A percentile compares a stretch with the other conserved stretches of the same genome.
Conservation (phyloP, 92 coral and sea anemone species). For the Phymanthus crucifer region DNA sequence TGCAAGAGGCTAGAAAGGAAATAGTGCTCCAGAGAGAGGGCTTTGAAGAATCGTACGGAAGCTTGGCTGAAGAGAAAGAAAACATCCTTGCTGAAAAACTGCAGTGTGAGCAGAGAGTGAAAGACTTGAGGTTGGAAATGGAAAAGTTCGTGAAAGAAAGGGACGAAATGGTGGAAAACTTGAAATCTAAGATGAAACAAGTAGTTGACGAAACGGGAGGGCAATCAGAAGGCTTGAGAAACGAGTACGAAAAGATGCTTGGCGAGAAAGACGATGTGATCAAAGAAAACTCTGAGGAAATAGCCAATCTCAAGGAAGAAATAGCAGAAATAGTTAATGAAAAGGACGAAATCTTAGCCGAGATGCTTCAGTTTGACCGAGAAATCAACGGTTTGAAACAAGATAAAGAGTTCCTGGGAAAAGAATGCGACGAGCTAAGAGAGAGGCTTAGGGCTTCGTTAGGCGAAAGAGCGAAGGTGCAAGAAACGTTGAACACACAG, state of each 20-base stretch:
- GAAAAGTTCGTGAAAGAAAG: constrained; percentile 62
- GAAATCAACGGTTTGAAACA: constrained; percentile 19
- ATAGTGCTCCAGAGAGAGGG: constrained; percentile 50
- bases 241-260: constrained; percentile 52
- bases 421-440: constrained; percentile 43
- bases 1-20: constrained; percentile 30
- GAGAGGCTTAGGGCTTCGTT: constrained; percentile 32
- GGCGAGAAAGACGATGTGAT: constrained; percentile 40
- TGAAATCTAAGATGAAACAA: constrained; percentile 46
- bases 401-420: constrained; percentile 37
- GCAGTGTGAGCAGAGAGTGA: constrained; percentile 69
- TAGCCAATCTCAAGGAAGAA: constrained; percentile 44
- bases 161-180: constrained; percentile 57
- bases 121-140: constrained; percentile 77
- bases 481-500: constrained; percentile 47
- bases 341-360: constrained; percentile 17
- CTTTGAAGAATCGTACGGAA: constrained; percentile 45
- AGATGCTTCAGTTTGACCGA: constrained; percentile 35
- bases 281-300: constrained; percentile 24
- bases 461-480: constrained; percentile 44
- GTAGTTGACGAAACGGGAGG: constrained; percentile 49
- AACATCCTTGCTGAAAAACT: constrained; percentile 62
- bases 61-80: constrained; percentile 40
- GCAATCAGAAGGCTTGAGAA: constrained; percentile 34
- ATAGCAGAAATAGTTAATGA: constrained; percentile 33